Evolutionary conservation across 2,888 invertebrate genomes (phyloP).

Genomic region (Trachelus tabidus): DNA sequence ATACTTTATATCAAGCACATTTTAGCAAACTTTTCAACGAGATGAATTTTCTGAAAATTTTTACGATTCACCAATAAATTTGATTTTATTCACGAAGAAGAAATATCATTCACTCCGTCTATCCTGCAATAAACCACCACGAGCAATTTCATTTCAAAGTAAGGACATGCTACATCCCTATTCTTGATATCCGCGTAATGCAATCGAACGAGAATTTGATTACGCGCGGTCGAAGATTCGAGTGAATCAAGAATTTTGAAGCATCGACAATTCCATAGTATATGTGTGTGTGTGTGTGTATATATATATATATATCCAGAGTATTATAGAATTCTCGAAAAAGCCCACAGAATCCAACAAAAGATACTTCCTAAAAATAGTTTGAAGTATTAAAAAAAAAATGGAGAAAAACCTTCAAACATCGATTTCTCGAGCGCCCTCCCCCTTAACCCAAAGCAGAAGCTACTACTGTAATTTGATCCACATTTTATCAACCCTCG

Average conservation of each 20-base stretch:
- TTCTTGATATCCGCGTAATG: not conserved
- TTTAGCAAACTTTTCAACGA: not conserved
- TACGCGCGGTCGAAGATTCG: not conserved
- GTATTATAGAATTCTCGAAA: too few species aligned
- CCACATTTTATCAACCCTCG: not conserved
- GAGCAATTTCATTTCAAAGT: not conserved
- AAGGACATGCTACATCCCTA: not conserved
- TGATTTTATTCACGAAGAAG: not conserved
- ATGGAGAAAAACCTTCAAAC: not conserved
- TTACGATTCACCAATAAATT: not conserved
- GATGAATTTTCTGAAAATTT: not conserved
- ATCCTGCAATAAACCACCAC: not conserved
- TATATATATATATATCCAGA: too few species aligned
- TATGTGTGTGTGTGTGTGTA: too few species aligned
- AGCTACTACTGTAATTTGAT: not conserved
- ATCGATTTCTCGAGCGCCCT: too few species aligned
- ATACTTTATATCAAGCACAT: not conserved
- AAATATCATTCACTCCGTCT: not conserved
- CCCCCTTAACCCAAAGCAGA: too few species aligned
- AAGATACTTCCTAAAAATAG: too few species aligned
- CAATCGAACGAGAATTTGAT: not conserved
- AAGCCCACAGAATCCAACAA: too few species aligned
- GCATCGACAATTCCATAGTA: not conserved
- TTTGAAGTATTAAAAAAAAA: not conserved
- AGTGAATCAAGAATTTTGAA: not conserved